Percentiles rank a stretch among this genome's conserved stretches.
These are phyloP conservation scores for Drosophila watanabei DNA, from an alignment of 1,140 invertebrate species.

Conservation along the genomic window DNA sequence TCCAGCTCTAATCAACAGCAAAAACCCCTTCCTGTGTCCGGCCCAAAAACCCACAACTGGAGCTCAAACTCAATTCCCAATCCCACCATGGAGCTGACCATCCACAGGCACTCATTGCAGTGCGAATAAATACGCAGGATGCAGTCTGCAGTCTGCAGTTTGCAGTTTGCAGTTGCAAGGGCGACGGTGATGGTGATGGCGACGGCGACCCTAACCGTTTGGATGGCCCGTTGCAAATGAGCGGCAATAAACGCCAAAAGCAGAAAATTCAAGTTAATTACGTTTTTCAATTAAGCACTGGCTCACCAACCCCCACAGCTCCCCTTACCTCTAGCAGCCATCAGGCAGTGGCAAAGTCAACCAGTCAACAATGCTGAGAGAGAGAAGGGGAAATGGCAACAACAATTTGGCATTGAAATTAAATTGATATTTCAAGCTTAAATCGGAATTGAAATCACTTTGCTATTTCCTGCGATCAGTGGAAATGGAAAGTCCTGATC, in stretches of 20 bases:
- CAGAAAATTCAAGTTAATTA: constrained; percentile 84
- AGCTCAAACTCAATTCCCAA: constrained; percentile 45
- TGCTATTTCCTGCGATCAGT: constrained; percentile 29
- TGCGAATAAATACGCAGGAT: constrained; percentile 71
- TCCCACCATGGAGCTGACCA: constrained; percentile 29
- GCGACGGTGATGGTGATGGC: constrained; percentile 41
- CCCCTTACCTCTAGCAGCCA: neutral
- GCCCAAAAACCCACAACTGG: constrained; percentile 6
- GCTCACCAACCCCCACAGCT: constrained; percentile 30
- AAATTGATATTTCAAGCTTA: constrained; percentile 54
- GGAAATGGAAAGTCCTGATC: neutral
- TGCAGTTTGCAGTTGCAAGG: constrained; percentile 41
- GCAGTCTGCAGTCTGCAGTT: constrained; percentile 13
- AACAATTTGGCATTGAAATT: constrained; percentile 72
- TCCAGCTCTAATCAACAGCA: constrained; percentile 41
- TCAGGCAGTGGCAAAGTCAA: constrained; percentile 31
- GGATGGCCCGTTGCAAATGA: constrained; percentile 72
- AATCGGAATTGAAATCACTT: constrained; percentile 49
- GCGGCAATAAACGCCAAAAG: constrained; percentile 82
- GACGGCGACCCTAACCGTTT: constrained; percentile 46
- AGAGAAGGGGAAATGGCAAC: constrained; percentile 3
- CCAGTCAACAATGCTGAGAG: constrained; percentile 30
- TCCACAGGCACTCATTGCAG: constrained; percentile 29
- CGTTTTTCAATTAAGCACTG: constrained; percentile 81
- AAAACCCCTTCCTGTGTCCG: constrained; percentile 14